Evolutionary conservation across 2,888 invertebrate species (phyloP), one percentile per base, ranked within the genome.

Genomic region (Microchrysa polita): DNA sequence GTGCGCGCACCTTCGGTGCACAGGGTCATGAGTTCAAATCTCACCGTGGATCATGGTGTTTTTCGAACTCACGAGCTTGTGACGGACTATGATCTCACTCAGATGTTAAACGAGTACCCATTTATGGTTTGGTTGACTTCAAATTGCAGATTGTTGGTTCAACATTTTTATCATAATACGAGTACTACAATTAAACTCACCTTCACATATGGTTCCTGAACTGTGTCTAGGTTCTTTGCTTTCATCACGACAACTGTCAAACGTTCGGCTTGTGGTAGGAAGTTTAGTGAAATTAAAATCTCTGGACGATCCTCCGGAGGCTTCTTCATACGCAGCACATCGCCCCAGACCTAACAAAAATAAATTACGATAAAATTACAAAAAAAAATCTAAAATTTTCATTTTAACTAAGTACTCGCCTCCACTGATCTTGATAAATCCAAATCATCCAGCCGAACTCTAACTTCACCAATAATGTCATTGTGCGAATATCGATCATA

Each of bases 221-320:
- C 88, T 16, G 91, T 88, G 79, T 93, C 89, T 72, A 96, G 87
- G 83, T 96, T 95, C 79, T 93, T 88, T 5, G 95, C 96, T 83
- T 95, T 94, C 82, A 93, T 87, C 22, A 95, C 89, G 1, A 92
- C 92, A 5, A 95, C 91, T 0, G 95, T 95, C 20, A 95, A 88
- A 71, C 95, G 87, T 82, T 95, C 95, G 1, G 95, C 95, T 73
- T 94, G 95, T 14, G 95, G 95, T 77, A 96, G 86, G 84, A 95
- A 96, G 76, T 94, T 95, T 34, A 96, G 86, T 0, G 95, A 95
- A 71, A 96, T 86, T 77, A 95, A 86, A 34, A 96, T 86, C 81
- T 96, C 95, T 72, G 94, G 94, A 74, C 92, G 86, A 82, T 93
- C 93, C 80, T 93, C 93, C 1, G 91, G 92, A 1, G 93, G 93